These are phyloP conservation scores for Parazoanthus swiftii DNA, from an alignment of 92 coral and sea anemone genomes.

Conservation along the genomic window DNA sequence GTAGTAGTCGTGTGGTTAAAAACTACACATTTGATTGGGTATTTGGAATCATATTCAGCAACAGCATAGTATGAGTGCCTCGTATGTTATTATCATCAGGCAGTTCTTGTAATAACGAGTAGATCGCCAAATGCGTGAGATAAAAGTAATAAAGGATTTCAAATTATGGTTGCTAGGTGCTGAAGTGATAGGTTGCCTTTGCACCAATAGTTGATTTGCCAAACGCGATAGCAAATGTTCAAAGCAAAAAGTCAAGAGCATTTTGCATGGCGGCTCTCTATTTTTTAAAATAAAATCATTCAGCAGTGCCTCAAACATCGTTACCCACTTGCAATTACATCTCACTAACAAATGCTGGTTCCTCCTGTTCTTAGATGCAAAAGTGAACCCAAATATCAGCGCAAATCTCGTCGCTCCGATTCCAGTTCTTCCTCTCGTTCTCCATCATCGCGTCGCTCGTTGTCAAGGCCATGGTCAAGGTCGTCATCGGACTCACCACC, in stretches of 20 bases:
- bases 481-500: not conserved
- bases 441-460: not conserved
- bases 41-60: not conserved
- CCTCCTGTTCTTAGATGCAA: not conserved
- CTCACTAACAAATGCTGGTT: too few relatives aligned
- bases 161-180: too few relatives aligned
- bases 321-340: too few relatives aligned
- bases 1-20: not conserved
- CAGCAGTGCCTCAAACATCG: too few relatives aligned
- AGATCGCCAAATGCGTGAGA: not conserved
- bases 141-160: too few relatives aligned
- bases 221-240: too few relatives aligned
- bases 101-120: not conserved
- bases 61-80: not conserved
- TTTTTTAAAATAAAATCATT: too few relatives aligned
- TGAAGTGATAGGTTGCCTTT: too few relatives aligned
- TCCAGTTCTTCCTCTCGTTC: not conserved
- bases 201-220: too few relatives aligned
- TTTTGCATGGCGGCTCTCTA: too few relatives aligned
- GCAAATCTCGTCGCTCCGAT: not conserved
- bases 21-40: not conserved
- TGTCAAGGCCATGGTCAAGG: conserved; percentile 14
- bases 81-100: too few relatives aligned
- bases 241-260: too few relatives aligned
- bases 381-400: not conserved